Conservation (phyloP, 2,113 vertebrate genomes). For the Rousettus leschenaultii region DNA sequence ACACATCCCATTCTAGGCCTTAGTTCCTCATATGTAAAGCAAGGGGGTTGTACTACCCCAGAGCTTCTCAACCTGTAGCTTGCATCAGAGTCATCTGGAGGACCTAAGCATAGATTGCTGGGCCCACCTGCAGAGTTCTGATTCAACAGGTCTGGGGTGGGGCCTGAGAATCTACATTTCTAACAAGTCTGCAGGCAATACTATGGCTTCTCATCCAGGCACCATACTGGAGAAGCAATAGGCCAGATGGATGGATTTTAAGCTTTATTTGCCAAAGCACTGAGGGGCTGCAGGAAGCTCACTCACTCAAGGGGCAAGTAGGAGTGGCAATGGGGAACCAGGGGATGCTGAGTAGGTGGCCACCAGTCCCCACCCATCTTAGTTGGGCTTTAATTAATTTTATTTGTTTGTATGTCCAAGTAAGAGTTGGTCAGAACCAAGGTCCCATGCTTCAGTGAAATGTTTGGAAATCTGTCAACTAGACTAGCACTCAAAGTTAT, state of each 20-base stretch:
- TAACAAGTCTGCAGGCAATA: background rate
- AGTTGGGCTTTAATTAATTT: background rate
- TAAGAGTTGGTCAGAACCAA: background rate
- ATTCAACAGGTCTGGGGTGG: background rate
- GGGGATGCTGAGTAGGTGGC: background rate
- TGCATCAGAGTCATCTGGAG: background rate
- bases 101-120: fast-evolving
- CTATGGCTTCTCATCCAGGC: background rate
- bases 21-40: background rate
- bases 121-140: background rate
- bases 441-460: background rate
- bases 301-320: background rate
- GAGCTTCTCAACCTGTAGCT: background rate
- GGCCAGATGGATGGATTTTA: background rate
- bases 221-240: background rate
- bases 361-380: background rate
- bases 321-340: no score
- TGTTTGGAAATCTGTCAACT: background rate
- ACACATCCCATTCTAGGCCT: background rate
- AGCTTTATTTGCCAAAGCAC: background rate
- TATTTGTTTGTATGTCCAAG: background rate
- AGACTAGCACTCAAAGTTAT: background rate
- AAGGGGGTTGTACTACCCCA: background rate
- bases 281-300: background rate
- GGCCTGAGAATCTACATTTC: background rate